A percentile compares a stretch with the other conserved stretches of the same genome.
These are phyloP conservation scores for Chaetops frenatus DNA, from an alignment of 2,113 vertebrate genomes.

Conservation along the genomic window DNA sequence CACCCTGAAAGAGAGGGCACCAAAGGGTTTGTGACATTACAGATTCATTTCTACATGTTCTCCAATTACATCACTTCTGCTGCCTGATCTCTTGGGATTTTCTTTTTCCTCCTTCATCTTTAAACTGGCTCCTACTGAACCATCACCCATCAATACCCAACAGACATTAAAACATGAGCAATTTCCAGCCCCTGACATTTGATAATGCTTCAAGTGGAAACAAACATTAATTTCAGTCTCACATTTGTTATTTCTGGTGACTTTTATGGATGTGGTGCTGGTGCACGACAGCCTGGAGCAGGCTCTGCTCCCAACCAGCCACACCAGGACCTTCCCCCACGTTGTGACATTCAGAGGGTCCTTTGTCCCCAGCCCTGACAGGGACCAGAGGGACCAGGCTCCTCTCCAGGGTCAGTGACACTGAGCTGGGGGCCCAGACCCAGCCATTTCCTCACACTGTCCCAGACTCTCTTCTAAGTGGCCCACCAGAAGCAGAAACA, in stretches of 20 bases:
- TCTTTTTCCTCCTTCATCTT: background rate
- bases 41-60: background rate
- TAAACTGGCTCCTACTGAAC: background rate
- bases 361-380: background rate
- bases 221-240: background rate
- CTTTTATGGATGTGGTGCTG: background rate
- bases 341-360: background rate
- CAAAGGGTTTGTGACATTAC: background rate
- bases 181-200: background rate
- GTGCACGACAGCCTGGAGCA: background rate
- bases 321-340: background rate
- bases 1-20: background rate
- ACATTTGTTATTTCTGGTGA: background rate
- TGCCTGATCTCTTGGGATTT: background rate
- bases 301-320: background rate
- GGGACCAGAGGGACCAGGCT: background rate
- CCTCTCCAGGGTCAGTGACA: background rate
- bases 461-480: background rate
- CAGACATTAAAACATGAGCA: background rate
- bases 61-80: background rate
- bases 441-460: background rate
- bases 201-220: background rate
- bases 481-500: background rate
- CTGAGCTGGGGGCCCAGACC: background rate
- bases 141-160: background rate